Conservation (phyloP, 2,888 invertebrate genomes). For the Hyppa rectilinea region DNA sequence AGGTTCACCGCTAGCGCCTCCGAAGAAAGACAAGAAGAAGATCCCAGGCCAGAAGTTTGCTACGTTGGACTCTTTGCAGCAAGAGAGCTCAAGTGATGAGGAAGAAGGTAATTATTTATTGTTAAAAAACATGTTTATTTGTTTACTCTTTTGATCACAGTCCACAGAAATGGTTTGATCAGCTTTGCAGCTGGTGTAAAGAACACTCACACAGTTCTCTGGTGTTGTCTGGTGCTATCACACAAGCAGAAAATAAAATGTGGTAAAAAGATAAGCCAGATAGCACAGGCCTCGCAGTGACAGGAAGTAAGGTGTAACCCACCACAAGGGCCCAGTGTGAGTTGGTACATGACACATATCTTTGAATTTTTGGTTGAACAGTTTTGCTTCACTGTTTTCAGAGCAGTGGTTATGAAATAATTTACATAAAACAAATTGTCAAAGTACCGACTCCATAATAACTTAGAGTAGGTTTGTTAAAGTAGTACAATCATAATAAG, state of each 20-base stretch:
- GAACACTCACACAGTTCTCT: not conserved
- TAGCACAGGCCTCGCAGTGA: no score
- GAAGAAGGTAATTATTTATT: constrained; percentile 88
- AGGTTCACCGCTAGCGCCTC: constrained; percentile 75
- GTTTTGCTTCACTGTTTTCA: no score
- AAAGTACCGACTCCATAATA: not conserved
- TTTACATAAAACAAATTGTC: no score
- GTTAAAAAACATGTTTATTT: not conserved
- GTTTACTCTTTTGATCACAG: not conserved
- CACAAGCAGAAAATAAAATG: not conserved
- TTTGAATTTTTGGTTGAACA: no score
- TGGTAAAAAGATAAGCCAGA: not conserved
- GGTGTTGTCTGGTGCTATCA: no score
- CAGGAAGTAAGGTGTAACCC: no score
- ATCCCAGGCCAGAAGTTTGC: constrained; percentile 89
- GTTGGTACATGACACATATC: no score
- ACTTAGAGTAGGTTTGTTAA: not conserved
- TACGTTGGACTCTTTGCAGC: constrained; percentile 90
- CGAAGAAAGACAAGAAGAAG: constrained; percentile 83
- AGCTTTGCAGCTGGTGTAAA: not conserved
- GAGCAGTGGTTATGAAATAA: no score
- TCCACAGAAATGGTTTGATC: not conserved
- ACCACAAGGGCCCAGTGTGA: no score
- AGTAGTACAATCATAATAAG: constrained; percentile 41
- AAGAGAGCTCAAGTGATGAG: constrained; percentile 91